A percentile compares a stretch with the other conserved stretches of the same genome.
Conservation (phyloP, 2,113 vertebrate species). For the Oreochromis spilurus region DNA sequence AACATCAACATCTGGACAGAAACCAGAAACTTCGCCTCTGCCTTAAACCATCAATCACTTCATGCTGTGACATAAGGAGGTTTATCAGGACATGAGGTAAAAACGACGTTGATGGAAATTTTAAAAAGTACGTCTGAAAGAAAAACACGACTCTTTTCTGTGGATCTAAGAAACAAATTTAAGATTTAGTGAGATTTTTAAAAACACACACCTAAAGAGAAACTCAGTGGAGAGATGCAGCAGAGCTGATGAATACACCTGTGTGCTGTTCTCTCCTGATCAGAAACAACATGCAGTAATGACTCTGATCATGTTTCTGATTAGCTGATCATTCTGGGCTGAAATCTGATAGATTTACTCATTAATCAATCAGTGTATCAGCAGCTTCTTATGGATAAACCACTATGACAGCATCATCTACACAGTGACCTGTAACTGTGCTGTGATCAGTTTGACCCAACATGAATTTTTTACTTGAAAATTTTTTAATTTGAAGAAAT, state of each 20-base stretch:
- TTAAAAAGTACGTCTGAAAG: not conserved
- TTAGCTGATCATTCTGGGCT: not conserved
- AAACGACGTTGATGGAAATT: not conserved
- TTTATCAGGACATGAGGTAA: not conserved
- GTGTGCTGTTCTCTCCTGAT: not conserved
- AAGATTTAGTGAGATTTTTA: not conserved
- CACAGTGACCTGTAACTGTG: not conserved
- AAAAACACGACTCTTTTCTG: not conserved
- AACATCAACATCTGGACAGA: not conserved
- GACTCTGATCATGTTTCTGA: not conserved
- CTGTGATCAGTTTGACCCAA: not conserved
- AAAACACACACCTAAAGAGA: not conserved
- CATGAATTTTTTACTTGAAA: not conserved
- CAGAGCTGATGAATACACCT: not conserved
- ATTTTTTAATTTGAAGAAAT: not conserved
- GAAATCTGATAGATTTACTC: not conserved
- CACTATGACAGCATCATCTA: not conserved
- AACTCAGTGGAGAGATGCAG: not conserved
- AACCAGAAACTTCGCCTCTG: not conserved
- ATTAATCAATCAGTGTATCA: no score
- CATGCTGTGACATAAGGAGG: not conserved
- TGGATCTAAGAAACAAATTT: not conserved
- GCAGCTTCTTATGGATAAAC: not conserved
- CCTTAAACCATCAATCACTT: not conserved
- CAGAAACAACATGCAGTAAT: not conserved